These are phyloP conservation scores for Nephrotoma appendiculata DNA, from an alignment of 2,888 invertebrate genomes.

Conservation along the genomic window DNA sequence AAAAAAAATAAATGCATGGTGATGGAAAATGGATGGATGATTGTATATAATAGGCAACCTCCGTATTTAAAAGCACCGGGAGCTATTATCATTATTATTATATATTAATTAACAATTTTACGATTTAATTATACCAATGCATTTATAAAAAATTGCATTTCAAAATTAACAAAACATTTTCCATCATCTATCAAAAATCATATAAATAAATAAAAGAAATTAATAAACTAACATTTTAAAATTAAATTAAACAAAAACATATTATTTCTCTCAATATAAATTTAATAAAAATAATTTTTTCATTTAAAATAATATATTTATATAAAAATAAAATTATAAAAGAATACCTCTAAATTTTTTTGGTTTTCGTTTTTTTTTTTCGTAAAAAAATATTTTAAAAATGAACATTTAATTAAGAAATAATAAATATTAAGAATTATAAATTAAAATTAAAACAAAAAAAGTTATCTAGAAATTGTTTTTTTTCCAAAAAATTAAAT, in stretches of 20 bases:
- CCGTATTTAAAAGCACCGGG: neutral
- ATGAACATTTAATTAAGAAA: slow-evolving; percentile 16
- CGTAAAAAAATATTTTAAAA: slow-evolving; percentile 11
- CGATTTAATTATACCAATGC: neutral
- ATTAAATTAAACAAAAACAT: neutral
- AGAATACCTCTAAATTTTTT: neutral
- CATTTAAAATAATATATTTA: neutral
- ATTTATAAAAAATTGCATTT: neutral
- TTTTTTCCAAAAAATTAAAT: slow-evolving; percentile 9
- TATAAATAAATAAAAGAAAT: neutral
- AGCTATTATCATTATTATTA: neutral
- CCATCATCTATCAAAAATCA: neutral
- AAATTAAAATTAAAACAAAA: slow-evolving; percentile 19
- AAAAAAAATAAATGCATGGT: neutral
- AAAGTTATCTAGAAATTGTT: slow-evolving; percentile 14
- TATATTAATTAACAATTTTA: neutral
- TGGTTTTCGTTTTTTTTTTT: neutral
- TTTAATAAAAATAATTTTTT: neutral
- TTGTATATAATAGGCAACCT: neutral
- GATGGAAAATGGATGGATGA: neutral
- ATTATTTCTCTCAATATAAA: neutral
- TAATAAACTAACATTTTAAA: neutral
- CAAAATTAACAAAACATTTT: neutral
- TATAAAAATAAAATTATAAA: neutral
- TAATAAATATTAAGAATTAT: slow-evolving; percentile 22